Conservation (phyloP, 2,888 invertebrate genomes). For the Leucoptera coffeella region DNA sequence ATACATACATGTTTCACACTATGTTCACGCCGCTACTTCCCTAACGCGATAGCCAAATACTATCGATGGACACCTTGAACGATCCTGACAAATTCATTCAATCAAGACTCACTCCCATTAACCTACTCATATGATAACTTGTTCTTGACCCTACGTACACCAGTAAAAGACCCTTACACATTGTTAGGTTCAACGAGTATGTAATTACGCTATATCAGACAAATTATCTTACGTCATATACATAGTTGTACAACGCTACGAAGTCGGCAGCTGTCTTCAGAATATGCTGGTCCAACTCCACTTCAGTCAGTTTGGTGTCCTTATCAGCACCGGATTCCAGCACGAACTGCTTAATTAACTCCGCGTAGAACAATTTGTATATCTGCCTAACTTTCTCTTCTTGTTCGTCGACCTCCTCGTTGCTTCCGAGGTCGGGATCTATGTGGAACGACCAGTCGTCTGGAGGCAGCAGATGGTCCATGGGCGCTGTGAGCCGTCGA, state of each 20-base stretch:
- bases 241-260: slow-evolving; percentile 40
- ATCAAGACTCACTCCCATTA: too few species aligned
- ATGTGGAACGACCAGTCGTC: slow-evolving; percentile 2
- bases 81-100: too few species aligned
- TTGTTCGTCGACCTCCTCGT: slow-evolving; percentile 13
- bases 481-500: slow-evolving; percentile 1
- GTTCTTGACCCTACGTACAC: too few species aligned
- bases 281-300: slow-evolving; percentile 31
- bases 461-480: background rate
- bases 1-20: too few species aligned
- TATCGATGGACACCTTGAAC: too few species aligned
- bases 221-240: slow-evolving; percentile 57
- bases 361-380: slow-evolving; percentile 27
- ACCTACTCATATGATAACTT: too few species aligned
- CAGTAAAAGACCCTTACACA: too few species aligned
- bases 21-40: too few species aligned
- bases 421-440: slow-evolving; percentile 8
- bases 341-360: slow-evolving; percentile 34
- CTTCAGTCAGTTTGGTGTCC: slow-evolving; percentile 18
- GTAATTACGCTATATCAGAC: too few species aligned
- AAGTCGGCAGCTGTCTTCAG: slow-evolving; percentile 35
- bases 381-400: slow-evolving; percentile 13
- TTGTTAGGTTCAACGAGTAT: too few species aligned
- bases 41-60: too few species aligned
- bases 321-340: slow-evolving; percentile 19